phyloP scores from a whole-genome alignment of 2,888 invertebrate genomes.

The Melinopterus prodromus region DNA sequence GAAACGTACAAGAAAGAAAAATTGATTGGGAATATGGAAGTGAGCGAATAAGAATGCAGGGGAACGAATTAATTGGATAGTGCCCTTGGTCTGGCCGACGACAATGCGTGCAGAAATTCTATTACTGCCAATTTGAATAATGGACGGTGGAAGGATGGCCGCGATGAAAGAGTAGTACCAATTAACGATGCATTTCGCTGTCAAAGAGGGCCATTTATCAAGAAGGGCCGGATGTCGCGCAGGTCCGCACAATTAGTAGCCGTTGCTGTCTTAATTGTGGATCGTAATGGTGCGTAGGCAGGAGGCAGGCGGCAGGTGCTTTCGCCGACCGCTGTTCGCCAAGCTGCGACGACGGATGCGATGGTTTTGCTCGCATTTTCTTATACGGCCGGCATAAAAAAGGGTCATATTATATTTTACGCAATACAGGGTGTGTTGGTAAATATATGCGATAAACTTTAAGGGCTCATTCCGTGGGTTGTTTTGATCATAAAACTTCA shows the following conservation, averaged over 20 bases:
- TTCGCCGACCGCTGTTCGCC: not conserved
- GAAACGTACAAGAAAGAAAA: too few relatives aligned
- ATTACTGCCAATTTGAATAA: conserved; percentile 4
- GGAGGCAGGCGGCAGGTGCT: not conserved
- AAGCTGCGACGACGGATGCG: not conserved
- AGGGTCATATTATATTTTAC: too few relatives aligned
- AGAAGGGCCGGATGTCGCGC: conserved; percentile 18
- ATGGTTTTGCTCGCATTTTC: not conserved
- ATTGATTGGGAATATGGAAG: too few relatives aligned
- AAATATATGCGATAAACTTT: too few relatives aligned
- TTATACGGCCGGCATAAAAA: too few relatives aligned
- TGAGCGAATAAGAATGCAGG: not conserved
- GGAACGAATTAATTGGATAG: not conserved
- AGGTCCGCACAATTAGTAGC: conserved; percentile 22
- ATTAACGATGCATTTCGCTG: conserved; percentile 18
- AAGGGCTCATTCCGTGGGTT: too few relatives aligned
- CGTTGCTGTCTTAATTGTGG: conserved; percentile 21
- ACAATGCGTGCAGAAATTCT: not conserved
- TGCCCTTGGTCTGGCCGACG: not conserved
- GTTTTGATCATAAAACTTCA: too few relatives aligned
- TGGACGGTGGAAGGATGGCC: not conserved
- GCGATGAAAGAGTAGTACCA: conserved; percentile 7
- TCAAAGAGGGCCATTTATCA: conserved; percentile 24
- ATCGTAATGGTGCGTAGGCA: conserved; percentile 12
- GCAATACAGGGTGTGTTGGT: too few relatives aligned